Conservation (phyloP, 2,888 invertebrate genomes). For the Strigamia transsilvanica region DNA sequence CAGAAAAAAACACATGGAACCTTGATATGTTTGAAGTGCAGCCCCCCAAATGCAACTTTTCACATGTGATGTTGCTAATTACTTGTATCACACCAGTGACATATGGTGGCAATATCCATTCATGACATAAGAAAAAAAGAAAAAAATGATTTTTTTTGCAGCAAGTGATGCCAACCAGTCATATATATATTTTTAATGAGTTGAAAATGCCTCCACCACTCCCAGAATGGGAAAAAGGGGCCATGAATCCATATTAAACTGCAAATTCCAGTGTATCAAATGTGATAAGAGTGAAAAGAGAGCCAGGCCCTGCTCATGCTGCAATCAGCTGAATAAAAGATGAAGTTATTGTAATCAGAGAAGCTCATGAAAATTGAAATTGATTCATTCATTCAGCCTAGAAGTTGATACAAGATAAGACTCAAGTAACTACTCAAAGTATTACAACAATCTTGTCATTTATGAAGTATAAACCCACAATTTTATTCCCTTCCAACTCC, state of each 20-base stretch:
- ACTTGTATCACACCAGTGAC: slow-evolving; percentile 5
- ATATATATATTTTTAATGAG: not conserved
- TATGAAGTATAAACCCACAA: not conserved
- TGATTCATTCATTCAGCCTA: not conserved
- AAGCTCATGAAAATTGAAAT: not conserved
- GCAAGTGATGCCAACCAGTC: not conserved
- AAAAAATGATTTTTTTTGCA: not conserved
- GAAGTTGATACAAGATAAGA: not conserved
- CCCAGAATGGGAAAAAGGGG: not conserved
- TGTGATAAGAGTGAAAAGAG: not conserved
- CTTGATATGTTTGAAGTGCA: not conserved
- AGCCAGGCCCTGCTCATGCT: not conserved
- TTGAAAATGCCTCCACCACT: not conserved
- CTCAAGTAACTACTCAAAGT: not conserved
- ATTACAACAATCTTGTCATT: slow-evolving; percentile 8
- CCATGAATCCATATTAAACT: slow-evolving; percentile 6
- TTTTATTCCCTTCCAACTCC: not conserved
- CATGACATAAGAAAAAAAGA: too few species aligned
- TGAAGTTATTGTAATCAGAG: slow-evolving; percentile 3
- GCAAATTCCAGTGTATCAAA: not conserved
- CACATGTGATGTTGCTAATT: slow-evolving; percentile 8
- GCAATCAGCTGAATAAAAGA: slow-evolving; percentile 5
- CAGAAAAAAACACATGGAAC: not conserved
- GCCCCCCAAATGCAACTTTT: not conserved
- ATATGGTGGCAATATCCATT: not conserved